phyloP scores from a whole-genome alignment of 2,113 vertebrate species.

The Antigone vipio region DNA sequence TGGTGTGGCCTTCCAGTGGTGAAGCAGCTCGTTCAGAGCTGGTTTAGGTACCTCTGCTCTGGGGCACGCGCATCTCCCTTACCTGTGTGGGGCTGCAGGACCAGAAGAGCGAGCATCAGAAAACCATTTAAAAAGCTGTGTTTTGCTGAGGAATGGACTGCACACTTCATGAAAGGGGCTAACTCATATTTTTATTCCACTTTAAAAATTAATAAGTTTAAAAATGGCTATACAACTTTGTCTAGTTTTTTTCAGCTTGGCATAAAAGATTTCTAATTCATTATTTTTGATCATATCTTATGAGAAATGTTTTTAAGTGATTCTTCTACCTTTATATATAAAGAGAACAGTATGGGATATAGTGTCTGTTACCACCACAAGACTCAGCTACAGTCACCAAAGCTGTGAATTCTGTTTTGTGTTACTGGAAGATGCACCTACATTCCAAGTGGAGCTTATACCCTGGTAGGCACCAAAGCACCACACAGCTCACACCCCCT shows the following conservation, averaged over 20 bases:
- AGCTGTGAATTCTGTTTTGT: not conserved
- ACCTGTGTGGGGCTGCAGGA: not conserved
- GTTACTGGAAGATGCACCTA: fast-evolving
- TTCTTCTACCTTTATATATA: not conserved
- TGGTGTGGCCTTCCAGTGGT: fast-evolving
- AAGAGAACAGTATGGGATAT: not conserved
- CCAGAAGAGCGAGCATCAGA: not conserved
- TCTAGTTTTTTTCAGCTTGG: not conserved
- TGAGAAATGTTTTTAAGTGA: not conserved
- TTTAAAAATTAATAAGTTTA: not conserved
- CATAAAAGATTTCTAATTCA: not conserved
- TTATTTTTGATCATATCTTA: not conserved
- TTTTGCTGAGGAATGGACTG: not conserved
- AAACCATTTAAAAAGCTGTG: not conserved
- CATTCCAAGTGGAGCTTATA: not conserved
- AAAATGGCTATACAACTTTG: not conserved
- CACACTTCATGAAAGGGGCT: not conserved
- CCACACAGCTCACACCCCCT: fast-evolving
- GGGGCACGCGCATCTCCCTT: not conserved
- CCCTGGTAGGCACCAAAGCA: not conserved
- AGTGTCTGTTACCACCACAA: not conserved
- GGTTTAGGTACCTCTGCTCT: not conserved
- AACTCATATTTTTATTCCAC: not conserved
- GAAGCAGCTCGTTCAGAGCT: not conserved
- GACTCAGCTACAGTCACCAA: not conserved